Percentiles rank a stretch among this genome's conserved stretches.
phyloP scores from a whole-genome alignment of 2,113 vertebrate species.

The Serilophus lunatus region DNA sequence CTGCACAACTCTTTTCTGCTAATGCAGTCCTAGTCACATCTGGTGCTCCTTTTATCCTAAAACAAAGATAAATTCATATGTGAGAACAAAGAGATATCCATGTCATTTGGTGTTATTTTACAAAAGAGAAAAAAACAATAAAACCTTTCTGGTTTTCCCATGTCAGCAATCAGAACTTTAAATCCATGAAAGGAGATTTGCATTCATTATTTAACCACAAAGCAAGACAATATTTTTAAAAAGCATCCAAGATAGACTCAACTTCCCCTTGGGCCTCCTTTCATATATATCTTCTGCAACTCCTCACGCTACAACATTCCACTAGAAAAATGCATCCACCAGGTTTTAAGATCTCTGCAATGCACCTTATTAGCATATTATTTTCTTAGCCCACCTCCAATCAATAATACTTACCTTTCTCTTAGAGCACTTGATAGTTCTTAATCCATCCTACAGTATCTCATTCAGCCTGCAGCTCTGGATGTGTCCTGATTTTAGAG shows the following conservation, averaged over 20 bases:
- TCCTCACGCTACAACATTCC: slow-evolving; percentile 12
- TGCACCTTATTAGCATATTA: slow-evolving; percentile 54
- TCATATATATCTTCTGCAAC: slow-evolving; percentile 36
- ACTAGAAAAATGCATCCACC: slow-evolving; percentile 37
- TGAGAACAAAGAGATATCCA: slow-evolving; percentile 55
- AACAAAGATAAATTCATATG: slow-evolving; percentile 58
- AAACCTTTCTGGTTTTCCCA: slow-evolving; percentile 40
- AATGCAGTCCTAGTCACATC: slow-evolving; percentile 26
- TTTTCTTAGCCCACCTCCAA: slow-evolving; percentile 54
- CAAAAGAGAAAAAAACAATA: slow-evolving; percentile 18
- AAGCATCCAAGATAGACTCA: slow-evolving; percentile 50
- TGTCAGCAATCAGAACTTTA: slow-evolving; percentile 64
- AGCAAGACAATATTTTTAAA: slow-evolving; percentile 59
- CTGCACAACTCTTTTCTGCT: slow-evolving; percentile 32
- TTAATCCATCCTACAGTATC: slow-evolving; percentile 61
- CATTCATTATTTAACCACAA: slow-evolving; percentile 68
- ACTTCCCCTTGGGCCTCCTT: slow-evolving; percentile 48
- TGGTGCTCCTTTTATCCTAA: slow-evolving; percentile 58
- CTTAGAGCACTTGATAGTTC: slow-evolving; percentile 37
- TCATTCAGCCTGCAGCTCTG: slow-evolving; percentile 39
- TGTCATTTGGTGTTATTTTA: slow-evolving; percentile 63
- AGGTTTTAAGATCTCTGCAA: slow-evolving; percentile 35
- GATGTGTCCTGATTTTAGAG: slow-evolving; percentile 54
- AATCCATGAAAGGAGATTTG: slow-evolving; percentile 66
- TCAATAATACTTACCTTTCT: slow-evolving; percentile 69